phyloP scores from a whole-genome alignment of 2,797 vertebrate genomes.

The Zalophus californianus region DNA sequence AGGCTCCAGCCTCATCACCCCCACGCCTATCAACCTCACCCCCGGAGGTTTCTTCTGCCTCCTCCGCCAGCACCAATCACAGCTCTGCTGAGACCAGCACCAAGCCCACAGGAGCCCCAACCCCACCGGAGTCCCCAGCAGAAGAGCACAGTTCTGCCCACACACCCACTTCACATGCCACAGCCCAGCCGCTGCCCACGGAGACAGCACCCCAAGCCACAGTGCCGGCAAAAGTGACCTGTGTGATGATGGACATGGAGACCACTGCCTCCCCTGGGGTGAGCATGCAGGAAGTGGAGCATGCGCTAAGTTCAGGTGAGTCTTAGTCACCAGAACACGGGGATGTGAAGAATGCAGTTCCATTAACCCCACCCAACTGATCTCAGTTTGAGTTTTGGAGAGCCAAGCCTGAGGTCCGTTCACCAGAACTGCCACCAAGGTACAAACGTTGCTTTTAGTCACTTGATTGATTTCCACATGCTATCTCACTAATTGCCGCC shows the following conservation, averaged over 20 bases:
- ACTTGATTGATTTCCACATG: background rate
- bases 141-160: background rate
- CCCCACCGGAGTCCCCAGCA: background rate
- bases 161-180: background rate
- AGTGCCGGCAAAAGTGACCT: conserved; percentile 16
- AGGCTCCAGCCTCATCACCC: background rate
- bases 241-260: background rate
- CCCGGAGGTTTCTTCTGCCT: background rate
- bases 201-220: conserved; percentile 43
- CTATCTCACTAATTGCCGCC: background rate
- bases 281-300: conserved; percentile 77
- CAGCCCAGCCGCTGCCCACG: background rate
- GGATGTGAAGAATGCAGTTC: background rate
- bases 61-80: background rate
- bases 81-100: background rate
- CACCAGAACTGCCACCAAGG: background rate
- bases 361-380: background rate
- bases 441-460: background rate
- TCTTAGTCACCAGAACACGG: background rate
- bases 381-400: background rate
- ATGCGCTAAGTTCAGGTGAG: conserved; percentile 84
- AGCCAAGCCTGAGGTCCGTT: background rate
- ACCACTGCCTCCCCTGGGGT: conserved; percentile 60
- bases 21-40: background rate
- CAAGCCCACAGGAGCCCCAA: background rate